These are phyloP conservation scores for Neotoxoptera formosana DNA, from an alignment of 1,140 invertebrate species.

Conservation along the genomic window DNA sequence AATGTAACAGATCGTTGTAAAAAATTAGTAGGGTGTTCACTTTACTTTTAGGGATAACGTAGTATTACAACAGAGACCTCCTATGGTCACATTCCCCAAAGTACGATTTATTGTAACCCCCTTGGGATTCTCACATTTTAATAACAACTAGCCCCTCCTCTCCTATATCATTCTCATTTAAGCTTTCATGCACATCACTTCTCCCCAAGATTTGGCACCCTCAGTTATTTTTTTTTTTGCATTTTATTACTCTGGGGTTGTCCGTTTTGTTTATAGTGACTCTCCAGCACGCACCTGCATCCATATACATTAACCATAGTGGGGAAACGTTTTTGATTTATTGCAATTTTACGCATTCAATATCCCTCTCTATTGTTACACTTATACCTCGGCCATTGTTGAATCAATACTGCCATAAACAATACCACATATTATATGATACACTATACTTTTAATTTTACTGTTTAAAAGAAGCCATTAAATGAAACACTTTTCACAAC, in stretches of 20 bases:
- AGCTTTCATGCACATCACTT: constrained; percentile 39
- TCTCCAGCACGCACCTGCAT: constrained; percentile 42
- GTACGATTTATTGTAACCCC: constrained; percentile 71
- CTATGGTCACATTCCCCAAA: constrained; percentile 66
- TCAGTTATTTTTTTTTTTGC: constrained; percentile 37
- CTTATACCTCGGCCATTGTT: constrained; percentile 15
- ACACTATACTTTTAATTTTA: not conserved
- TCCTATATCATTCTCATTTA: constrained; percentile 67
- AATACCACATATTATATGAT: constrained; percentile 14
- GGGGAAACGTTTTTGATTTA: constrained; percentile 14
- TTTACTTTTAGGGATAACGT: constrained; percentile 46
- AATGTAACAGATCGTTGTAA: not conserved
- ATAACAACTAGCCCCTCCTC: constrained; percentile 71
- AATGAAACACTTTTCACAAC: constrained; percentile 5
- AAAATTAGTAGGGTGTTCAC: constrained; percentile 28
- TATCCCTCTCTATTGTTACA: constrained; percentile 24
- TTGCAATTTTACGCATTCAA: constrained; percentile 31
- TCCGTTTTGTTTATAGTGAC: not conserved
- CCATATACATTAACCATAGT: not conserved
- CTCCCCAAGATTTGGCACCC: constrained; percentile 52
- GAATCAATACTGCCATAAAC: constrained; percentile 48
- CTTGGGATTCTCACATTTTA: constrained; percentile 64
- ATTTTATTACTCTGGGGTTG: constrained; percentile 47
- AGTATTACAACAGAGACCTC: constrained; percentile 43
- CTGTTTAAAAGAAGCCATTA: not conserved